phyloP scores from a whole-genome alignment of 2,888 invertebrate species.

The Caenorhabditis sp. region DNA sequence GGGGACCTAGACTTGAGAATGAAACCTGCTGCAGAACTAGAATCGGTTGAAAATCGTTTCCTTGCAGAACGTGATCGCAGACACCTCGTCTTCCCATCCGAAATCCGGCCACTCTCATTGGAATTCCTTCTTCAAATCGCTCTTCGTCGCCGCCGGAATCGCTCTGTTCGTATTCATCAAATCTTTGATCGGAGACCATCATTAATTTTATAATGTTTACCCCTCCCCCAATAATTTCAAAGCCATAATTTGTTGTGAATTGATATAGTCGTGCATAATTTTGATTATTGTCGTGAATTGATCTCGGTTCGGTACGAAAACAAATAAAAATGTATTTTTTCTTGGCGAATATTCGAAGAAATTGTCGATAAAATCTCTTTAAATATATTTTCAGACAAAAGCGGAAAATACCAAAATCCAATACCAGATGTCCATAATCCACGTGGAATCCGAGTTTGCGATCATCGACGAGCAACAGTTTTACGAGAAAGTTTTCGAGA shows the following conservation, averaged over 20 bases:
- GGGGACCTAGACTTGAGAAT: too few relatives aligned
- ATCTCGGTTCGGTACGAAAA: too few relatives aligned
- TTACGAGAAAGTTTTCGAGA: constrained; percentile 26
- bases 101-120: constrained; percentile 26
- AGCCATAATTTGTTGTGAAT: constrained; percentile 19
- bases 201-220: constrained; percentile 4
- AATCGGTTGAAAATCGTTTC: neutral
- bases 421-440: constrained; percentile 44
- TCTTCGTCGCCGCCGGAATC: constrained; percentile 57
- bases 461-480: constrained; percentile 60
- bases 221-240: neutral
- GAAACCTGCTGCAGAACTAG: neutral
- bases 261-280: constrained; percentile 15
- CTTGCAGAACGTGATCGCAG: constrained; percentile 48
- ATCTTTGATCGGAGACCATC: constrained; percentile 41
- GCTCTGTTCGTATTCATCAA: constrained; percentile 54
- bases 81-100: constrained; percentile 37
- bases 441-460: constrained; percentile 33
- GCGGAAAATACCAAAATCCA: neutral
- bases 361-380: neutral
- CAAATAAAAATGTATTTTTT: too few relatives aligned
- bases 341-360: neutral
- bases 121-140: constrained; percentile 54
- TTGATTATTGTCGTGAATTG: too few relatives aligned
- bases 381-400: constrained; percentile 5